phyloP scores from a whole-genome alignment of 2,888 invertebrate genomes.

The Keiferia lycopersicella region DNA sequence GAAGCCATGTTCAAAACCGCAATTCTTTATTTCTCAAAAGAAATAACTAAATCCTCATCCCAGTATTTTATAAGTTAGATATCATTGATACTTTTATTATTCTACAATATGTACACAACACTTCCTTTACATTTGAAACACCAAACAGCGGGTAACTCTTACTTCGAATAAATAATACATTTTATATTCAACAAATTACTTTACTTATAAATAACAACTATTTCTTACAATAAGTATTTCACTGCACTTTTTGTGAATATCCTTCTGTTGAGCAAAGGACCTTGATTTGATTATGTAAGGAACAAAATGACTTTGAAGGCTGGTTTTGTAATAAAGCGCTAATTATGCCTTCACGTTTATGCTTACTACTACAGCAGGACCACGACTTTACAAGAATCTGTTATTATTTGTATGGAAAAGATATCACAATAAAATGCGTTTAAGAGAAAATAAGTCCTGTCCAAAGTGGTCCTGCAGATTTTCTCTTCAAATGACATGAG shows the following conservation, averaged over 20 bases:
- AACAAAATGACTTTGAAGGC: slow-evolving; percentile 8
- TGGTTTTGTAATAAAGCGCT: not conserved
- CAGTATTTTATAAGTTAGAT: not conserved
- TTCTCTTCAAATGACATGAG: slow-evolving; percentile 1
- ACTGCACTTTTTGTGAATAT: slow-evolving; percentile 17
- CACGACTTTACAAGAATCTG: not conserved
- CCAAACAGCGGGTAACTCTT: slow-evolving; percentile 21
- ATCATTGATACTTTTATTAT: not conserved
- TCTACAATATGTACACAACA: slow-evolving; percentile 28
- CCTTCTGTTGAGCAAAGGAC: slow-evolving; percentile 9
- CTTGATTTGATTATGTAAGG: slow-evolving; percentile 3
- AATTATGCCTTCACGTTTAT: slow-evolving; percentile 11
- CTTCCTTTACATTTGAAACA: slow-evolving; percentile 19
- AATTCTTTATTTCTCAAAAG: no score
- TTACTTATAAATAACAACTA: slow-evolving; percentile 47
- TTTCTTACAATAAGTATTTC: slow-evolving; percentile 31
- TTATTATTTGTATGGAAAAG: not conserved
- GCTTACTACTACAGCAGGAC: not conserved
- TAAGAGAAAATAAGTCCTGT: not conserved
- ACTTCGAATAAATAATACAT: slow-evolving; percentile 46
- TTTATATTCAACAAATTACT: slow-evolving; percentile 43
- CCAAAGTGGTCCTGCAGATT: not conserved
- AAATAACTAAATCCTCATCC: not conserved
- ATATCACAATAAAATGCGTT: not conserved
- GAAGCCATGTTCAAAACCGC: no score